Evolutionary conservation across 2,888 invertebrate species (phyloP), one percentile per base, ranked within the genome.

Genomic region (Spodoptera littoralis): DNA sequence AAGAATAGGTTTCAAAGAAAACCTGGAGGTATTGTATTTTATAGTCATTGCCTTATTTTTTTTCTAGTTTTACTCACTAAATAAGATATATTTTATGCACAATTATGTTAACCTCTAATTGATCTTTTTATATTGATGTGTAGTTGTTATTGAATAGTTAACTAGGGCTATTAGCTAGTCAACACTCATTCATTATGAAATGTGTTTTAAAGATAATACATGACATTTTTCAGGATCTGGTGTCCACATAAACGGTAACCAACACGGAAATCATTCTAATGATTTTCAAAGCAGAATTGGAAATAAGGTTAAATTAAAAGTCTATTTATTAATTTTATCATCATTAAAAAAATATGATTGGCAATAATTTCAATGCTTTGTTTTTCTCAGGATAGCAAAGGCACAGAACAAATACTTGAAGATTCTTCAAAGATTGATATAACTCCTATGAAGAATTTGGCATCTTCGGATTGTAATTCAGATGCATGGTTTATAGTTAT

Each of bases 401-500:
- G 13, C 18, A 45, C 27, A 6, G 60, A 60, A 36, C 50, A 61
- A n/a, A n/a, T 62, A 24, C 61, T 71, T 49, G 59, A 54, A 51
- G 41, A n/a, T 11, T 24, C 60, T 27, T 58, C 54, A 12, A 78
- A 53, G 43, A 65, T 87, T 24, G 82, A 89, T 79, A 67, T 89
- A 59, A 70, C 75, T 41, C 67, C 78, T 6, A 62, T 91, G 13
- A 89, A 84, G 79, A 70, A 70, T 27, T 55, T 87, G 45, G 83
- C 85, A 2, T 63, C 73, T 11, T 44, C 71, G 8, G 54, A 73
- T 60, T 65, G 68, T n/a, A 69, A 79, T 52, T 24, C 68, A 45
- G 77, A 83, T 50, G 73, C 72, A 36, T 92, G 90, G 90, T 90
- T 85, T 70, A 86, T 93, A 66, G 86, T 91, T 8, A 83, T 86